Conservation (phyloP, 2,113 vertebrate genomes). For the Acrocephalus arundinaceus region DNA sequence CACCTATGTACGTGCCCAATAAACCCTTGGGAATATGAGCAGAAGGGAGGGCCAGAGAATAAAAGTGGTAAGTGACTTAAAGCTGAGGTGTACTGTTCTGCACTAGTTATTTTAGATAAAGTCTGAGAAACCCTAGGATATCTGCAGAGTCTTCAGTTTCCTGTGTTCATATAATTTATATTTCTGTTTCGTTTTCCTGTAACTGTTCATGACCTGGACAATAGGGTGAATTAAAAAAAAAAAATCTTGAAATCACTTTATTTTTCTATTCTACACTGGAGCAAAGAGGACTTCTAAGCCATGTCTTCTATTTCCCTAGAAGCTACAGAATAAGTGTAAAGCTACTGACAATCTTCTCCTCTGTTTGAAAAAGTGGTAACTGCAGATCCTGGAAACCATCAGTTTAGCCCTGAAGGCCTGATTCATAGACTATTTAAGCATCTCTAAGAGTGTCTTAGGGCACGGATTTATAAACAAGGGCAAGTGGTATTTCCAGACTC, state of each 20-base stretch:
- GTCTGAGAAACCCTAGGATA: not conserved
- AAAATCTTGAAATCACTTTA: not conserved
- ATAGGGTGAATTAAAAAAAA: not conserved
- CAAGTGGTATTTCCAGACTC: not conserved
- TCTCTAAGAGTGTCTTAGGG: not conserved
- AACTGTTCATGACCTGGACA: not conserved
- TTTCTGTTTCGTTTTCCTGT: not conserved
- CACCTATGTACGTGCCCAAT: not conserved
- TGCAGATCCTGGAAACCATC: not conserved
- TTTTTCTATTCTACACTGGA: not conserved
- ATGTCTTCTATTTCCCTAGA: not conserved
- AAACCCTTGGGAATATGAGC: not conserved
- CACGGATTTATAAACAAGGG: not conserved
- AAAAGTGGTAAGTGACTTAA: not conserved
- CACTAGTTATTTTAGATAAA: not conserved
- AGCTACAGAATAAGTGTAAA: not conserved
- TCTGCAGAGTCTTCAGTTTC: not conserved
- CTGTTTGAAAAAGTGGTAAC: not conserved
- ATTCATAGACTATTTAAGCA: not conserved
- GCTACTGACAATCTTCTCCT: not conserved
- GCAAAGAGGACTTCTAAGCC: not conserved
- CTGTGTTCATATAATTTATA: not conserved
- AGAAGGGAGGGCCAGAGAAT: not conserved
- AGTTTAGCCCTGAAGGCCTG: not conserved
- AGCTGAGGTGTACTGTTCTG: not conserved